Evolutionary conservation across 2,888 invertebrate species (phyloP).

Genomic region (Cephus sareptanus): DNA sequence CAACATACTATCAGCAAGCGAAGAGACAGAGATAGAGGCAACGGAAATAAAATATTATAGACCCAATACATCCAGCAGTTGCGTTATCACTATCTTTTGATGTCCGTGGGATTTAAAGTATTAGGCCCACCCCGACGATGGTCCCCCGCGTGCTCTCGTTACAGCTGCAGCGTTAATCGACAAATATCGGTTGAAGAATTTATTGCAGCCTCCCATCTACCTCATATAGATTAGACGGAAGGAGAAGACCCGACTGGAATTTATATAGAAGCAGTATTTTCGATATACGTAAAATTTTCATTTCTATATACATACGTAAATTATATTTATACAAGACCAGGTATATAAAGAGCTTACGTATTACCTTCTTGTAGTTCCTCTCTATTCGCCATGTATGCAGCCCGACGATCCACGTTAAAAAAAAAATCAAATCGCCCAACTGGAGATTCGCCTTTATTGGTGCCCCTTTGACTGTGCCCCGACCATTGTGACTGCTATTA

Average conservation of each 20-base stretch:
- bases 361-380: too few species aligned
- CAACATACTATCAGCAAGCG: constrained; percentile 14
- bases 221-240: not conserved
- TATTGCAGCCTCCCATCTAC: constrained; percentile 10
- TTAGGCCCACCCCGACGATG: constrained; percentile 12
- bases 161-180: constrained; percentile 14
- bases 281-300: too few species aligned
- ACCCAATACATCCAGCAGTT: constrained; percentile 15
- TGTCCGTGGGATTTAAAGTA: constrained; percentile 31
- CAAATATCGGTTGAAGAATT: constrained; percentile 10
- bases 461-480: not conserved
- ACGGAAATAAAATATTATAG: constrained; percentile 12
- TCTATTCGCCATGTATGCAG: too few species aligned
- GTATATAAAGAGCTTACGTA: too few species aligned
- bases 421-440: not conserved
- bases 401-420: not conserved
- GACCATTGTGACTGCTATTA: not conserved
- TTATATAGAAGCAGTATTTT: too few species aligned
- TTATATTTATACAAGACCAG: not conserved
- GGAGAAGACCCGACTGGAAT: too few species aligned
- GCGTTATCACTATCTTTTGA: constrained; percentile 29
- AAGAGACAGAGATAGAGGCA: constrained; percentile 9
- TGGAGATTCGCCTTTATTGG: not conserved
- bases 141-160: constrained; percentile 1
- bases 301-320: not conserved